Base-by-base conservation (phyloP, 2,797 vertebrate genomes). In the Anabas testudineus region DNA sequence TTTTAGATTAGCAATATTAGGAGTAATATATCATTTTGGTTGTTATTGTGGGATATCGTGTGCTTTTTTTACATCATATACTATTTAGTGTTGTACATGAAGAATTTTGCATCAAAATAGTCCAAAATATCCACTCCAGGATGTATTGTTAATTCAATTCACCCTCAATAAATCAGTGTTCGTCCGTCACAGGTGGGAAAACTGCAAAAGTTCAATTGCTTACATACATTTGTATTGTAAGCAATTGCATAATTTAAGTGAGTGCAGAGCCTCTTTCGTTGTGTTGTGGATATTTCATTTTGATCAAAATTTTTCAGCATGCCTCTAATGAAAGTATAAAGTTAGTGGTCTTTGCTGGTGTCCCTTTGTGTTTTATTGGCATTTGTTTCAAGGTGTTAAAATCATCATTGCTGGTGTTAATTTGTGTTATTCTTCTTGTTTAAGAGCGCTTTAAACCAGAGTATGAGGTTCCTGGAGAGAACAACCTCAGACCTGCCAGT, bases 391-490 rank as follows among this genome's bases (percentile, higher is more conserved):
- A 18, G 1, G 13, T 53, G 7, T 78, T 32, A 7, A 8, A 62
- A 37, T 59, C 37, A 10, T 12, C 16, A 3, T 2, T 30, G 0
- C 12, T 22, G 42, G 3, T 68, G 1, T 69, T 56, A 37, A 71
- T 67, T 26, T 70, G 1, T 80, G 2, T 56, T 15, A 7, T 69
- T 14, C 48, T 28, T 26, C 63, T 69, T 34, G 88, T 77, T 90
- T 39, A 69, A 99, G 98, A 94, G 87, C 28, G 88, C 91, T 10
- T 76, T 97, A 88, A 95, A 95, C 88, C 93, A 95, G 83, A 96
- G 93, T 56, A 93, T 97, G 90, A 88, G 91, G 64, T 87, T 92
- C 43, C 91, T 99, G 74, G 93, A 97, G 74, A 92, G 80, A 73
- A 96, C 89, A 0, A 91, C 93, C 8, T 92, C 88, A 19, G 94